Conservation (phyloP, 2,888 invertebrate genomes). For the Venusia cambrica region DNA sequence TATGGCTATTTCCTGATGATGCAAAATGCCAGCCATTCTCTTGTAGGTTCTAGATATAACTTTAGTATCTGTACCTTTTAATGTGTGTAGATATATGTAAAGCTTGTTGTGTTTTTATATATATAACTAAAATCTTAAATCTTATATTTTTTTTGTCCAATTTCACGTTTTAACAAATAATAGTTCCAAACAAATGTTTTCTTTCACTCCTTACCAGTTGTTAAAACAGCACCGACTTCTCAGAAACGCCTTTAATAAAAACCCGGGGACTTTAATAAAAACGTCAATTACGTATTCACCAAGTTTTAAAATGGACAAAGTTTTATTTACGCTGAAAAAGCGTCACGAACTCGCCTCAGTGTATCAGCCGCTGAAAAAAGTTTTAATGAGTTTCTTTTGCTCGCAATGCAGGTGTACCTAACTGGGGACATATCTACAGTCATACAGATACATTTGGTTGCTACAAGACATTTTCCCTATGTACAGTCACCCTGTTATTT, state of each 20-base stretch:
- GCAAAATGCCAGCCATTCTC: too few relatives aligned
- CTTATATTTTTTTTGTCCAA: too few relatives aligned
- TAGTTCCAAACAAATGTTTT: too few relatives aligned
- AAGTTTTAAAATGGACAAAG: slow-evolving; percentile 41
- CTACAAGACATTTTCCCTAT: too few relatives aligned
- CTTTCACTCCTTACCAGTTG: background rate
- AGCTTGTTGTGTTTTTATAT: too few relatives aligned
- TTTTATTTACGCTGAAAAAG: slow-evolving; percentile 46
- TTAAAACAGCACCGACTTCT: slow-evolving; percentile 5
- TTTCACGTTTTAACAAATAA: too few relatives aligned
- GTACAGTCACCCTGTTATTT: slow-evolving; percentile 17
- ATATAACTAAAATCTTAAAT: too few relatives aligned
- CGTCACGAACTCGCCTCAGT: slow-evolving; percentile 32
- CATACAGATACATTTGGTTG: too few relatives aligned
- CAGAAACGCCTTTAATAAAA: background rate
- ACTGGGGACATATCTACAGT: slow-evolving; percentile 33
- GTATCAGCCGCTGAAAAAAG: slow-evolving; percentile 38
- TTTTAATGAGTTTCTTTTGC: slow-evolving; percentile 54
- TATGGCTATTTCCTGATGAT: too few relatives aligned
- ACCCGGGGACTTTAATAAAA: slow-evolving; percentile 31
- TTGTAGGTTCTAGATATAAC: too few relatives aligned
- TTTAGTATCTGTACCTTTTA: too few relatives aligned
- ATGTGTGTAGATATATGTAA: too few relatives aligned
- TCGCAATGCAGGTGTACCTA: slow-evolving; percentile 33
- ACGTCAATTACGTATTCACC: slow-evolving; percentile 39